Evolutionary conservation across 2,113 vertebrate genomes (phyloP).

Genomic region (Micromys minutus): DNA sequence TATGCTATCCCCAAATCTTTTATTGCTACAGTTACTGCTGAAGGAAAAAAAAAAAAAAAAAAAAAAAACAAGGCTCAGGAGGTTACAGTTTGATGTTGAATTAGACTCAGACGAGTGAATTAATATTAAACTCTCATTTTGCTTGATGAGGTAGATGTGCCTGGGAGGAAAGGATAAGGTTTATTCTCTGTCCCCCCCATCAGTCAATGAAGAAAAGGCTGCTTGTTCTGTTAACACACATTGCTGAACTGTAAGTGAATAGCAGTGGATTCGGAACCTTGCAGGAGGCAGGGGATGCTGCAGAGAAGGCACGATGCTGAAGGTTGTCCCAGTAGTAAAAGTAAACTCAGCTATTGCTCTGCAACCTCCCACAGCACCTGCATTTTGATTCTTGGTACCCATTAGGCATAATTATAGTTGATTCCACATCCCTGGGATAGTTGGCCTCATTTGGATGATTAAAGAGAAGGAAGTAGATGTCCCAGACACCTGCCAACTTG

Average conservation of each 20-base stretch:
- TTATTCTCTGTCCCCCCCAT: neutral
- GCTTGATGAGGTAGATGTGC: conserved; percentile 38
- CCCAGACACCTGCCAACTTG: conserved; percentile 67
- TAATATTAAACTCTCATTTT: conserved; percentile 72
- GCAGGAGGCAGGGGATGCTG: neutral
- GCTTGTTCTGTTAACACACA: neutral
- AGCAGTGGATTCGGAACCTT: neutral
- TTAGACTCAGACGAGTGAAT: conserved; percentile 42
- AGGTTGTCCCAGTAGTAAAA: conserved; percentile 29
- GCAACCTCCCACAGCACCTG: conserved; percentile 50
- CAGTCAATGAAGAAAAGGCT: conserved; percentile 22
- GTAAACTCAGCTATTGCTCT: conserved; percentile 22
- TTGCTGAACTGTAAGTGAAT: neutral
- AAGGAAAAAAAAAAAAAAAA: conserved; percentile 26
- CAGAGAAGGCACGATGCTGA: neutral
- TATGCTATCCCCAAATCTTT: conserved; percentile 70
- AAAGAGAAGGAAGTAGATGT: conserved; percentile 71
- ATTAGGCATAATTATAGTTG: conserved; percentile 68
- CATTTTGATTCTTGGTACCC: conserved; percentile 30
- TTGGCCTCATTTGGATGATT: conserved; percentile 73
- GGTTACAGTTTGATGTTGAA: conserved; percentile 50
- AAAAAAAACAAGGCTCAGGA: conserved; percentile 59
- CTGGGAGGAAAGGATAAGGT: conserved; percentile 12
- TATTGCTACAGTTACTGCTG: conserved; percentile 72
- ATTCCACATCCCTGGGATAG: conserved; percentile 67